Evolutionary conservation across 2,113 vertebrate genomes (phyloP).

Genomic region (Protomyctophum bolini): DNA sequence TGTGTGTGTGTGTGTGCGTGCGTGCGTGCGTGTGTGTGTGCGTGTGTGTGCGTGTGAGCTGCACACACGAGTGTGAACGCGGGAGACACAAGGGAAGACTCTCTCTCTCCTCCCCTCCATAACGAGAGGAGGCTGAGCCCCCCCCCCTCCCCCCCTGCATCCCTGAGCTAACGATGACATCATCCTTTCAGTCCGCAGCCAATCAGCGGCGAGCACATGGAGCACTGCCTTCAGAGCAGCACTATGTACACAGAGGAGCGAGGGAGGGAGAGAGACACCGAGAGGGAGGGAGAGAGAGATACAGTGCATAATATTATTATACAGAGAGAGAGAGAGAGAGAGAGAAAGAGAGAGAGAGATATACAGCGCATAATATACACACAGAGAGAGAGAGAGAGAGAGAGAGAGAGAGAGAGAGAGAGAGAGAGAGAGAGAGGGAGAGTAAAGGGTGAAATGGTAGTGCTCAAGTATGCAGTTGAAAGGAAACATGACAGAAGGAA

Average conservation of each 20-base stretch:
- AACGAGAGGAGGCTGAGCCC: constrained; percentile 8
- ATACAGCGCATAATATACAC: not conserved
- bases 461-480: no score
- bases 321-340: not conserved
- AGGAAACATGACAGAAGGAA: not conserved
- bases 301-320: no score
- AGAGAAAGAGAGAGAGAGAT: not conserved
- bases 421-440: no score
- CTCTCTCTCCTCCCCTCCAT: not conserved
- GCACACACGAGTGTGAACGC: constrained; percentile 1
- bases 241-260: constrained; percentile 67
- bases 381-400: no score
- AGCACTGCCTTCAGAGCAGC: constrained; percentile 65
- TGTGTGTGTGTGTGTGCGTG: not conserved
- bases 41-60: constrained; percentile 9
- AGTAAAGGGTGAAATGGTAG: no score
- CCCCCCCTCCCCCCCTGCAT: constrained; percentile 14
- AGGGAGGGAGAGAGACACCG: not conserved
- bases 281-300: not conserved
- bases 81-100: not conserved
- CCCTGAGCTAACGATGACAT: constrained; percentile 64
- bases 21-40: constrained; percentile 34
- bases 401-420: not conserved
- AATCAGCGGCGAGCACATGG: constrained; percentile 74
- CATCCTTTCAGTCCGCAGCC: constrained; percentile 65